phyloP scores from a whole-genome alignment of 2,888 invertebrate species.

The Exephanes ischioxanthus region DNA sequence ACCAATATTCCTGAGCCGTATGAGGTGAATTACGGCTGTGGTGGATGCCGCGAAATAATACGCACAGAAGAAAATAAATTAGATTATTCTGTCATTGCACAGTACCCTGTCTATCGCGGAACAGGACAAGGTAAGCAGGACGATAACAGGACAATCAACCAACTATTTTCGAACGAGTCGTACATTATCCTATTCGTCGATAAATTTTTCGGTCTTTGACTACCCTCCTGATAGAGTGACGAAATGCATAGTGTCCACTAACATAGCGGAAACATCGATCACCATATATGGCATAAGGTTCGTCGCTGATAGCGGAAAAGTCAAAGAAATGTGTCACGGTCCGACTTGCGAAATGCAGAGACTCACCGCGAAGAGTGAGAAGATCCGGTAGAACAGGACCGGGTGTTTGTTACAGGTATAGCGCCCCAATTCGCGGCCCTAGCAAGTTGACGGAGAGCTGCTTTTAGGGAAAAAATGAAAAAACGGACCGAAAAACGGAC shows the following conservation, averaged over 20 bases:
- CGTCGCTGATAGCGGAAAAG: slow-evolving; percentile 98
- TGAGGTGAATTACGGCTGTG: slow-evolving; percentile 95
- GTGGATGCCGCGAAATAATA: slow-evolving; percentile 95
- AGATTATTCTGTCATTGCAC: slow-evolving; percentile 97
- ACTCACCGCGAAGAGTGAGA: slow-evolving; percentile 80
- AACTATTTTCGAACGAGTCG: background rate
- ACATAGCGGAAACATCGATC: slow-evolving; percentile 99
- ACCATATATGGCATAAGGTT: slow-evolving; percentile 99
- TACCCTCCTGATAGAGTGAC: slow-evolving; percentile 97
- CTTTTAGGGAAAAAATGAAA: no score
- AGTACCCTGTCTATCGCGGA: slow-evolving; percentile 96
- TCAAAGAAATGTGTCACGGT: slow-evolving; percentile 98
- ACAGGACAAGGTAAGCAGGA: slow-evolving; percentile 93
- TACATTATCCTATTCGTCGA: background rate
- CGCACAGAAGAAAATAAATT: slow-evolving; percentile 90
- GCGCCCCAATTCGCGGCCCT: background rate
- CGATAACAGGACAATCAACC: background rate
- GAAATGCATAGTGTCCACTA: slow-evolving; percentile 98
- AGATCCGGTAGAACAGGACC: slow-evolving; percentile 98
- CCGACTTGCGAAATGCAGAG: slow-evolving; percentile 95
- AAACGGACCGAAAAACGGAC: no score
- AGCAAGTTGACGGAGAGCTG: no score
- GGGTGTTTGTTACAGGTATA: slow-evolving; percentile 92
- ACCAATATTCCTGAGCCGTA: slow-evolving; percentile 97
- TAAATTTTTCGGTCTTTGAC: slow-evolving; percentile 92